phyloP scores from a whole-genome alignment of 2,113 vertebrate genomes.

The Larimichthys polyactis region DNA sequence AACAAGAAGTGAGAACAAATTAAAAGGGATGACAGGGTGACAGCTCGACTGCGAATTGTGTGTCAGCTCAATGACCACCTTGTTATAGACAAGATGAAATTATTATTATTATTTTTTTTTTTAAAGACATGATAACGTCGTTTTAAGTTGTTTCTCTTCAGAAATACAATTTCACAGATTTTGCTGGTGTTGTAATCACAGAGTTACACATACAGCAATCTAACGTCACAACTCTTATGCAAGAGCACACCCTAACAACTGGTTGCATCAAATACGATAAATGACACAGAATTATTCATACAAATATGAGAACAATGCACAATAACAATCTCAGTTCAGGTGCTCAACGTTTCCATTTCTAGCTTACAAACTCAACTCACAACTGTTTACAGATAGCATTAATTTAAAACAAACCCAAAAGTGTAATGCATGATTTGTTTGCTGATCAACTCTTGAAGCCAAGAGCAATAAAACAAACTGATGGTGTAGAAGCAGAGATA shows the following conservation, averaged over 20 bases:
- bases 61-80: not conserved
- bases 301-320: constrained; percentile 17
- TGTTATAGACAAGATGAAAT: not conserved
- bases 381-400: constrained; percentile 23
- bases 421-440: not conserved
- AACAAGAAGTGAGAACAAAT: constrained; percentile 27
- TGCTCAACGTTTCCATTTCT: not conserved
- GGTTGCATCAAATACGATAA: constrained; percentile 27
- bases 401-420: not conserved
- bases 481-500: not conserved
- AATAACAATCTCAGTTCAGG: constrained; percentile 20
- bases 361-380: not conserved
- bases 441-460: too few species aligned
- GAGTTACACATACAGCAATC: not conserved
- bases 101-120: too few species aligned
- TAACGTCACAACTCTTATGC: not conserved
- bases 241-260: not conserved
- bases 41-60: not conserved
- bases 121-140: not conserved
- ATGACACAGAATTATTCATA: not conserved
- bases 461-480: not conserved
- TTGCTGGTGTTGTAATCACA: not conserved
- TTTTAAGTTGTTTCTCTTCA: not conserved
- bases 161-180: not conserved
- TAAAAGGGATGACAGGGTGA: constrained; percentile 26